Conservation (phyloP, 2,888 invertebrate genomes). For the Lamproptera curius region DNA sequence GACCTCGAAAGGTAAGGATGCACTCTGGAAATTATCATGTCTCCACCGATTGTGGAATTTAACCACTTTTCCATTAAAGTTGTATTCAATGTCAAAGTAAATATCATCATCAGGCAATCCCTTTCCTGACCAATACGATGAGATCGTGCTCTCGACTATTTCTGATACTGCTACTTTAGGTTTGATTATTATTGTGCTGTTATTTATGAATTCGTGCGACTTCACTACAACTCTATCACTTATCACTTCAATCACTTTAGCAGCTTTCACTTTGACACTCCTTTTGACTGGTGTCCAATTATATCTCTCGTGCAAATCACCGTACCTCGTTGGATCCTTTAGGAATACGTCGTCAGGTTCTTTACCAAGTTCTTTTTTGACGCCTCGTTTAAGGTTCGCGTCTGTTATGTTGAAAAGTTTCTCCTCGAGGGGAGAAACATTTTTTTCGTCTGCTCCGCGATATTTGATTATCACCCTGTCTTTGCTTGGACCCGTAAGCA, state of each 20-base stretch:
- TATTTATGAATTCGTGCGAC: slow-evolving; percentile 43
- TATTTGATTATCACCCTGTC: slow-evolving; percentile 31
- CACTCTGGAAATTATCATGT: slow-evolving; percentile 30
- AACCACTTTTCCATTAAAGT: slow-evolving; percentile 35
- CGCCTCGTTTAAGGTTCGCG: slow-evolving; percentile 45
- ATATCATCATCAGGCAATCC: slow-evolving; percentile 44
- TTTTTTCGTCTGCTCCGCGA: slow-evolving; percentile 40
- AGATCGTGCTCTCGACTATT: slow-evolving; percentile 39
- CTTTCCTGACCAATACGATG: slow-evolving; percentile 41
- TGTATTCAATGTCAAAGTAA: slow-evolving; percentile 36
- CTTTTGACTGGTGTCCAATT: slow-evolving; percentile 49
- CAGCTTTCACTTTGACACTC: slow-evolving; percentile 36
- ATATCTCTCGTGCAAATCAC: slow-evolving; percentile 42
- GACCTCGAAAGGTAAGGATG: slow-evolving; percentile 35
- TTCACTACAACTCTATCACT: slow-evolving; percentile 39
- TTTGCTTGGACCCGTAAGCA: slow-evolving; percentile 36
- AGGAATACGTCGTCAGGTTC: slow-evolving; percentile 48
- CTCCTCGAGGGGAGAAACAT: slow-evolving; percentile 45
- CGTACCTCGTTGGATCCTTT: slow-evolving; percentile 51
- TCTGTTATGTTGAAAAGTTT: slow-evolving; percentile 48
- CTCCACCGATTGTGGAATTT: slow-evolving; percentile 45
- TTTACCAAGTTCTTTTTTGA: slow-evolving; percentile 46
- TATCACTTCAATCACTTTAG: slow-evolving; percentile 40
- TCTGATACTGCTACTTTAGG: slow-evolving; percentile 31
- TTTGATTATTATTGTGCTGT: slow-evolving; percentile 35